Conservation (phyloP, 2,888 invertebrate species). For the Agapetus fuscipes region DNA sequence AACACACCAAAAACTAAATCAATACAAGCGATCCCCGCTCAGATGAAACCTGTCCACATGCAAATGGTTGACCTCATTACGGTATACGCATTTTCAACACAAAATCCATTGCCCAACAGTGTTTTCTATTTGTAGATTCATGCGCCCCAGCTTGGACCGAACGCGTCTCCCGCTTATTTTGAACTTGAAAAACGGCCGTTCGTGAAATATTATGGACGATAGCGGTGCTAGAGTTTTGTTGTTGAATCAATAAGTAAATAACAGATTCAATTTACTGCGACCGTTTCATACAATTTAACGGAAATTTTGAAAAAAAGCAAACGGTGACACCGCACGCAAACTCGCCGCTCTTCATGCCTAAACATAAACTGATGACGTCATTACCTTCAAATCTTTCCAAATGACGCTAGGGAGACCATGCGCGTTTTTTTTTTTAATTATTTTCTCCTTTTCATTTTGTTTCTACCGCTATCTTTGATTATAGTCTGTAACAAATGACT, state of each 20-base stretch:
- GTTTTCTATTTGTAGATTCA: slow-evolving; percentile 14
- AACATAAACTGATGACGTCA: slow-evolving; percentile 45
- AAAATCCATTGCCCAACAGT: slow-evolving; percentile 23
- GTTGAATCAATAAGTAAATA: no score
- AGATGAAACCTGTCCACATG: slow-evolving; percentile 26
- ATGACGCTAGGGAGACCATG: no score
- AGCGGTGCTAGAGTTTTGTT: no score
- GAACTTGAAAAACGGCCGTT: slow-evolving; percentile 3
- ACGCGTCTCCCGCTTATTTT: slow-evolving; percentile 18
- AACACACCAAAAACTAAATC: slow-evolving; percentile 27
- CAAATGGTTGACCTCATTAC: slow-evolving; percentile 28
- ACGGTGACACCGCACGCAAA: slow-evolving; percentile 17
- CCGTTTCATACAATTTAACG: slow-evolving; percentile 3
- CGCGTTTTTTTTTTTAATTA: no score
- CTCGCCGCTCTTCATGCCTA: slow-evolving; percentile 31
- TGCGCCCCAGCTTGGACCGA: slow-evolving; percentile 2
- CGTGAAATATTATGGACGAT: no score
- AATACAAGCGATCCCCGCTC: slow-evolving; percentile 20
- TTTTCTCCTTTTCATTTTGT: no score
- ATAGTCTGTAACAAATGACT: no score
- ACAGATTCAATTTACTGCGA: no score
- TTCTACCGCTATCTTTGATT: no score
- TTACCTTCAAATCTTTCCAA: no score
- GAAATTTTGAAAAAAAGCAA: slow-evolving; percentile 23
- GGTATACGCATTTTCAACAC: slow-evolving; percentile 27